Percentiles rank a stretch among this genome's conserved stretches.
Evolutionary conservation across 2,797 vertebrate genomes (phyloP).

Genomic region (Antennarius maculatus): DNA sequence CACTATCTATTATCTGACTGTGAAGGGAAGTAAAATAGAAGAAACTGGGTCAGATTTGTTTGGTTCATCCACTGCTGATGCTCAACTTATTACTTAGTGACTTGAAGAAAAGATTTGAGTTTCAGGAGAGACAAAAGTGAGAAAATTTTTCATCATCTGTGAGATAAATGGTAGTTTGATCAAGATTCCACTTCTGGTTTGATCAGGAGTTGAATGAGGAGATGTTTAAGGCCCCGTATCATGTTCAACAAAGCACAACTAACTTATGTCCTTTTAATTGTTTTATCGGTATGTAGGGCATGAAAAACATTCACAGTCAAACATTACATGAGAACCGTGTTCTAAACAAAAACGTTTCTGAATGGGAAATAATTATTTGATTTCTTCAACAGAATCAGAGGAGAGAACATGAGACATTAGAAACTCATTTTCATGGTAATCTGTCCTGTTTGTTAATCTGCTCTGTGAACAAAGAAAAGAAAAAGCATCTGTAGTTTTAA

Average conservation of each 20-base stretch:
- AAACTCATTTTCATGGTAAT: no score
- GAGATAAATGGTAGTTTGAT: constrained; percentile 10
- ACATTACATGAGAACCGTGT: no score
- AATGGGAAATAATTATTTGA: no score
- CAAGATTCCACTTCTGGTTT: no score
- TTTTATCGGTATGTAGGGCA: no score
- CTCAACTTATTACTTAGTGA: constrained; percentile 25
- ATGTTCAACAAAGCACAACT: background rate
- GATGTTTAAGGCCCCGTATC: background rate
- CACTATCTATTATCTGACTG: constrained; percentile 26
- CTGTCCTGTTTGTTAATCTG: no score
- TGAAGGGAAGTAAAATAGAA: constrained; percentile 10
- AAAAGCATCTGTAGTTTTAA: no score
- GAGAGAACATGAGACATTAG: no score
- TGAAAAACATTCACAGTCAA: no score
- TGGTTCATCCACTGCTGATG: constrained; percentile 29
- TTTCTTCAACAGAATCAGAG: no score
- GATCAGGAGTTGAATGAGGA: background rate
- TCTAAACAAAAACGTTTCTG: no score
- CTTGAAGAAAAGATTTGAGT: constrained; percentile 21
- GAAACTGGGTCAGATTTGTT: constrained; percentile 48
- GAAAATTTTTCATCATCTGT: background rate
- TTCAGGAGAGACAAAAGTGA: constrained; percentile 13
- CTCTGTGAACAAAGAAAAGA: no score
- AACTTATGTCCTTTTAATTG: background rate